A percentile compares a stretch with the other conserved stretches of the same genome.
phyloP scores from a whole-genome alignment of 2,888 invertebrate species.

The Celastrina argiolus region DNA sequence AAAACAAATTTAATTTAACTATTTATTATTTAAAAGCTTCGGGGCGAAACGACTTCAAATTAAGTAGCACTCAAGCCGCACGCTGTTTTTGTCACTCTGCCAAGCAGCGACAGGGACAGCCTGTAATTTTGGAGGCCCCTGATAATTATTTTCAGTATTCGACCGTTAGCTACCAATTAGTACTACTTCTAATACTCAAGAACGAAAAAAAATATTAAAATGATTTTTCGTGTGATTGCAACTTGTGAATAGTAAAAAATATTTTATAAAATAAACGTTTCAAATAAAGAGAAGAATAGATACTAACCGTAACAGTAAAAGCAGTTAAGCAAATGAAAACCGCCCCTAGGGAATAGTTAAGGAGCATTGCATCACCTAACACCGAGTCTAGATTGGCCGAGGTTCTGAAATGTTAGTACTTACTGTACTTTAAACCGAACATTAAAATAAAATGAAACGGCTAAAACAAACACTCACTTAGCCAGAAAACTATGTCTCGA shows the following conservation, averaged over 20 bases:
- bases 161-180: too few species aligned
- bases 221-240: not conserved
- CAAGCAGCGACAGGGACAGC: too few species aligned
- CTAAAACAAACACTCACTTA: slow-evolving; percentile 41
- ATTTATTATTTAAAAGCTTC: too few species aligned
- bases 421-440: slow-evolving; percentile 24
- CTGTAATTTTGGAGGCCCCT: too few species aligned
- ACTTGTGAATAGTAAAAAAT: not conserved
- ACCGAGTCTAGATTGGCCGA: slow-evolving; percentile 47
- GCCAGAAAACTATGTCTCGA: slow-evolving; percentile 48
- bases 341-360: slow-evolving; percentile 57
- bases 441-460: slow-evolving; percentile 16
- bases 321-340: slow-evolving; percentile 63
- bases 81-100: too few species aligned
- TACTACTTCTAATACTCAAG: not conserved
- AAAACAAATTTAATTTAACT: slow-evolving; percentile 12
- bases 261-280: not conserved
- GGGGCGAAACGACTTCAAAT: too few species aligned
- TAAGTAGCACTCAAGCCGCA: too few species aligned
- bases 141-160: too few species aligned
- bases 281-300: not conserved
- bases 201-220: not conserved
- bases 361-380: slow-evolving; percentile 54
- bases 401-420: slow-evolving; percentile 43
- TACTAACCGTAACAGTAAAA: slow-evolving; percentile 56